phyloP scores from a whole-genome alignment of 2,113 vertebrate species.

The Isichthys henryi region DNA sequence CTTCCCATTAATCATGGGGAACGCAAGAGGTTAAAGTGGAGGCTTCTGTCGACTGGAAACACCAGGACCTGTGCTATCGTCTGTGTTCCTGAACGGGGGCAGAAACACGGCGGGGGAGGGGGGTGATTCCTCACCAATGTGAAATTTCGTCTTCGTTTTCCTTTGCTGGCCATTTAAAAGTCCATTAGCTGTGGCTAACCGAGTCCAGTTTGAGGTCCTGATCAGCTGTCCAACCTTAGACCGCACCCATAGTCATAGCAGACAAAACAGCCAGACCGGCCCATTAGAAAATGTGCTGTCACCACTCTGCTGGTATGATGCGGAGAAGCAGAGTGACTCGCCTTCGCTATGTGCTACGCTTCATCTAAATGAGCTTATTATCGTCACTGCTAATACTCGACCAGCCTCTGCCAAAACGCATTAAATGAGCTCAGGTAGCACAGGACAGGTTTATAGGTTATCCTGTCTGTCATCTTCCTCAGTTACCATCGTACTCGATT shows the following conservation, averaged over 20 bases:
- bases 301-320: too few species aligned
- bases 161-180: background rate
- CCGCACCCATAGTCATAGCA: background rate
- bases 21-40: background rate
- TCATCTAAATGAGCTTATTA: background rate
- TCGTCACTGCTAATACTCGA: background rate
- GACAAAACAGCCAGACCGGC: background rate
- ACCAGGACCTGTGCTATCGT: background rate
- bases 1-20: constrained; percentile 22
- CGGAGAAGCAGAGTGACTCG: background rate
- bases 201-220: background rate
- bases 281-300: background rate
- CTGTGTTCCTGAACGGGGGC: background rate
- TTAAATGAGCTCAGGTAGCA: background rate
- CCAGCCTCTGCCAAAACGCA: background rate
- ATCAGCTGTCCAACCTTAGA: background rate
- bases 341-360: background rate
- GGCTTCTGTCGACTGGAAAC: background rate
- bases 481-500: background rate
- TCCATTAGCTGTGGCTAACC: background rate
- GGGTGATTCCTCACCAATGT: background rate
- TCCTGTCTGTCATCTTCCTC: background rate
- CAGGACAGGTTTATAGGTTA: background rate
- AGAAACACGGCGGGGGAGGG: background rate
- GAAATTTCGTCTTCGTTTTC: background rate